Evolutionary conservation across 2,113 vertebrate species (phyloP), one percentile per base, ranked within the genome.

Genomic region (Colistium nudipinnis): DNA sequence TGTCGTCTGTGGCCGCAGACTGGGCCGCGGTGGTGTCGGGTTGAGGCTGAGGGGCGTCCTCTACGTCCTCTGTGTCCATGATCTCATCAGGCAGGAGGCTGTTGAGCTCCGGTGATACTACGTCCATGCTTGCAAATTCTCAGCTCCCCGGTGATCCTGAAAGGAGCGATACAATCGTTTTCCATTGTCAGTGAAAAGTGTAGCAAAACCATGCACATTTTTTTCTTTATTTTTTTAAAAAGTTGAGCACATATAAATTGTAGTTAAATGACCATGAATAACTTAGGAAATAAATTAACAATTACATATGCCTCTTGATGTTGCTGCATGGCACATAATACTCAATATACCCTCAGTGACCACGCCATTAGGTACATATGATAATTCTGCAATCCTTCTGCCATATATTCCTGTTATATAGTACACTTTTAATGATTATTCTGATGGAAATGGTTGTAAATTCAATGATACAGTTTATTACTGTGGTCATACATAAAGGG

Each of bases 21-120:
- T 80, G 75, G 0, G 90, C 93, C 0, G 85, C 80, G 0, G 92
- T 81, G 60, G 93, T 81, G 20, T 93, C 91, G 0, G 94, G 87
- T 81, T 96, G 95, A 2, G 95, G 92, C 68, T 94, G 92, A 77
- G 95, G 94, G 3, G 97, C 93, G 67, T 97, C 96, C 78, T 96
- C 96, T 71, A 96, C 91, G 62, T 93, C 86, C 90, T 94, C 95
- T 0, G 96, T 97, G 76, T 98, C 98, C 98, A 99, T 99, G 86
- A 99, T 99, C 82, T 99, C 98, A 89, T 99, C 98, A 30, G 98
- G 98, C 70, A 99, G 97, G 90, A 98, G 93, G 84, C 94, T 98
- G 94, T 96, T 98, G 82, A 98, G 94, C 88, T 99, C 98, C 24
- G 98, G 95, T 51, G 98, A 96, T 81, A 98, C 97, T 92, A 98